phyloP scores from a whole-genome alignment of 2,888 invertebrate genomes.

The Hedya salicella region DNA sequence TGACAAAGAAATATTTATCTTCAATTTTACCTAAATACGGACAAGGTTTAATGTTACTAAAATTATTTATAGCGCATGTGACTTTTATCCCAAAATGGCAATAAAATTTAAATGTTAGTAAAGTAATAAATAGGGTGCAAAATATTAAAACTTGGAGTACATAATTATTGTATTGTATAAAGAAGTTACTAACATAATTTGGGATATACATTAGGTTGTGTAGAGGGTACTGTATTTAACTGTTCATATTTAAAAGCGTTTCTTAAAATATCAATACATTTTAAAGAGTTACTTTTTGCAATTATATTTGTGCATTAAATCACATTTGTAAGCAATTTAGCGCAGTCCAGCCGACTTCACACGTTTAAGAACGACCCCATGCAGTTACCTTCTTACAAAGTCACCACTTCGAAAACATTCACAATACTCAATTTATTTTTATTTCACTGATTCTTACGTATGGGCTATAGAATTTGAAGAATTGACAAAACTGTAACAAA shows the following conservation, averaged over 20 bases:
- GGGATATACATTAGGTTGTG: background rate
- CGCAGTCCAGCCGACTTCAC: constrained; percentile 8
- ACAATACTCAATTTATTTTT: constrained; percentile 14
- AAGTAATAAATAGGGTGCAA: too few relatives aligned
- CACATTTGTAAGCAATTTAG: constrained; percentile 8
- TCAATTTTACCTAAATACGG: background rate
- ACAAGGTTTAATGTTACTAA: too few relatives aligned
- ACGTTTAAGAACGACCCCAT: constrained; percentile 16
- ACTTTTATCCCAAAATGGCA: too few relatives aligned
- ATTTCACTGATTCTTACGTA: constrained; percentile 15
- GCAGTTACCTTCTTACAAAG: constrained; percentile 5
- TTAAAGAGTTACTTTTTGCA: background rate
- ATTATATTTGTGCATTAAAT: constrained; percentile 12
- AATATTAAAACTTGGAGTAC: too few relatives aligned
- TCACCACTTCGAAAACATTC: constrained; percentile 5
- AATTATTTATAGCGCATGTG: too few relatives aligned
- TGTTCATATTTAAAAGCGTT: background rate
- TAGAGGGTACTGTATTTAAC: background rate
- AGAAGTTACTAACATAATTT: too few relatives aligned
- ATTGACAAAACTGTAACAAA: constrained; percentile 37
- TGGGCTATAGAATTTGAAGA: constrained; percentile 19
- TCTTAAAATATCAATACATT: background rate
- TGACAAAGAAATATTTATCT: background rate
- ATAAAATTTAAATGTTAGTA: too few relatives aligned
- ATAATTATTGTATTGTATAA: too few relatives aligned